These are phyloP conservation scores for Carettochelys insculpta DNA, from an alignment of 2,113 vertebrate genomes.

Conservation along the genomic window DNA sequence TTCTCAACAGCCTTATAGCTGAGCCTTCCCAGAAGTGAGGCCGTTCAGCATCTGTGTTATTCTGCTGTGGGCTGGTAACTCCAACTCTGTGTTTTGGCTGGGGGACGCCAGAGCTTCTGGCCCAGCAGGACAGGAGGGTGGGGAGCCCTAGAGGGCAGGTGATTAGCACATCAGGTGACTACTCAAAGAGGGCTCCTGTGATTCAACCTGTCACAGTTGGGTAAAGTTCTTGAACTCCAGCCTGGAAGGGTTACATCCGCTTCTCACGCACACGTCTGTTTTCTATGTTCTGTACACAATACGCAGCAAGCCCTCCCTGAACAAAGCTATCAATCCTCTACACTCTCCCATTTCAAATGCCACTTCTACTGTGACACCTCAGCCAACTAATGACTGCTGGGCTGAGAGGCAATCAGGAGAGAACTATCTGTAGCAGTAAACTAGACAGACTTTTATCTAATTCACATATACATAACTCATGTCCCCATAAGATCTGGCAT, in stretches of 20 bases:
- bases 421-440: not conserved
- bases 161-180: no score
- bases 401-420: not conserved
- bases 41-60: no score
- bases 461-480: fast-evolving
- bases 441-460: fast-evolving
- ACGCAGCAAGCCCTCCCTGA: not conserved
- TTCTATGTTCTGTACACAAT: not conserved
- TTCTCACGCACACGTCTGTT: not conserved
- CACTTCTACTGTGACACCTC: not conserved
- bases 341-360: not conserved
- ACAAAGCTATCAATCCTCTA: not conserved
- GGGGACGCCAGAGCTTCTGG: no score
- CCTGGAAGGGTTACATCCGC: not conserved
- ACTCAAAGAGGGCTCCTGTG: no score
- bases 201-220: no score
- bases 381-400: no score
- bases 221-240: not conserved
- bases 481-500: not conserved
- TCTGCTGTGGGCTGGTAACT: no score
- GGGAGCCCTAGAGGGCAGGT: no score
- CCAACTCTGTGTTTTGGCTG: no score
- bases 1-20: no score
- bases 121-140: no score
- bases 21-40: no score